Conservation (phyloP, 2,113 vertebrate species). For the Ranitomeya imitator region DNA sequence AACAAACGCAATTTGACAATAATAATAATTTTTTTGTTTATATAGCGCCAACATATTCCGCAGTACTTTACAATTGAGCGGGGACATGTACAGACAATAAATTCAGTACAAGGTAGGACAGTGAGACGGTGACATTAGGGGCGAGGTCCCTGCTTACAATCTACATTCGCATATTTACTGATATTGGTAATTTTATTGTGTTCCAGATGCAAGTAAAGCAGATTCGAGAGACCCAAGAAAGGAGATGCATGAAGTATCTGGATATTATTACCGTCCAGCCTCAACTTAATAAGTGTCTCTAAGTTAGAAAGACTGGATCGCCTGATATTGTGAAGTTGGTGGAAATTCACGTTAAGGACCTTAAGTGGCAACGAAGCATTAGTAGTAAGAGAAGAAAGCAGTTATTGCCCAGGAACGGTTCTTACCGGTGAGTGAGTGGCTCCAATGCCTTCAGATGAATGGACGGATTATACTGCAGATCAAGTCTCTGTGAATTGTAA, state of each 20-base stretch:
- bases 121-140: too few species aligned
- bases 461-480: constrained; percentile 88
- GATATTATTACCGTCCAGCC: constrained; percentile 86
- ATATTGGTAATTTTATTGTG: constrained; percentile 86
- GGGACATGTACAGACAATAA: too few species aligned
- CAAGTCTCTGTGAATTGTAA: constrained; percentile 80
- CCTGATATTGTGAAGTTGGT: constrained; percentile 78
- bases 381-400: constrained; percentile 74
- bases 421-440: constrained; percentile 81
- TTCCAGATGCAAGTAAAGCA: constrained; percentile 91
- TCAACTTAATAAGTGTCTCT: constrained; percentile 81
- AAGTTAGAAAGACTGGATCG: constrained; percentile 79
- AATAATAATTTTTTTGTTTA: too few species aligned
- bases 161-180: constrained; percentile 81
- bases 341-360: constrained; percentile 86
- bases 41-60: too few species aligned
- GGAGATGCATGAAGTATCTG: constrained; percentile 80
- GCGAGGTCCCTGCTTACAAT: too few species aligned
- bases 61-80: too few species aligned
- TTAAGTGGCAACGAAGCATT: constrained; percentile 81
- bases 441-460: constrained; percentile 89
- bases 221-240: constrained; percentile 80
- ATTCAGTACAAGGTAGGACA: too few species aligned
- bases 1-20: too few species aligned
- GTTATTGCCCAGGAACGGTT: constrained; percentile 94